These are phyloP conservation scores for Achatina immaculata DNA, from an alignment of 1,140 invertebrate genomes.

Conservation along the genomic window DNA sequence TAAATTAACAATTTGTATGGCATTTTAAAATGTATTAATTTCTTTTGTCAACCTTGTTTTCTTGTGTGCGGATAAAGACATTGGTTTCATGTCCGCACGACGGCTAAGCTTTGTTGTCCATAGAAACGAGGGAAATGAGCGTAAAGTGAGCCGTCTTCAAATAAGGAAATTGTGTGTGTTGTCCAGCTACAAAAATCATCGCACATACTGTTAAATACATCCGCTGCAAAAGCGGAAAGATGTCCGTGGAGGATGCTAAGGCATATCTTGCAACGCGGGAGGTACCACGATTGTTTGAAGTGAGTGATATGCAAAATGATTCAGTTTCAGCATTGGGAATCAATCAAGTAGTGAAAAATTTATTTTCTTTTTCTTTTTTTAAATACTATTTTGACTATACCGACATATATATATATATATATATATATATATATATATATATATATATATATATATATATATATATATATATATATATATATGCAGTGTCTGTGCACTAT, in stretches of 20 bases:
- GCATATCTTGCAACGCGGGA: slow-evolving; percentile 67
- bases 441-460: too few species aligned
- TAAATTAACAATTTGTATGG: too few species aligned
- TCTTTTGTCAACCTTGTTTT: too few species aligned
- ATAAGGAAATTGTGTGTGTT: slow-evolving; percentile 10
- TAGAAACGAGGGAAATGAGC: slow-evolving; percentile 35
- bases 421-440: too few species aligned
- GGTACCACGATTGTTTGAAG: slow-evolving; percentile 71
- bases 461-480: too few species aligned
- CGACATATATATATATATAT: too few species aligned
- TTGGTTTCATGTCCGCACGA: background rate
- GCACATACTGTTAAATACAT: slow-evolving; percentile 54
- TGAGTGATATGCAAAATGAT: slow-evolving; percentile 43
- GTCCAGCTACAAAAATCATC: slow-evolving; percentile 54
- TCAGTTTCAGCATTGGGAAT: background rate
- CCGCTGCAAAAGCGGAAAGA: slow-evolving; percentile 65
- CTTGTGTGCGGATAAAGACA: background rate
- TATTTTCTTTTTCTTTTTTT: slow-evolving; percentile 4
- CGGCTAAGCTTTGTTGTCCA: slow-evolving; percentile 41
- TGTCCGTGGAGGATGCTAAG: slow-evolving; percentile 70
- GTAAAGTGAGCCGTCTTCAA: background rate
- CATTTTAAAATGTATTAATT: too few species aligned
- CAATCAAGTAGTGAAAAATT: background rate
- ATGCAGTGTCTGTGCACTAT: too few species aligned
- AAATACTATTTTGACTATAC: too few species aligned